Base-by-base conservation (phyloP, 1,140 invertebrate species). In the Coelopa frigida region DNA sequence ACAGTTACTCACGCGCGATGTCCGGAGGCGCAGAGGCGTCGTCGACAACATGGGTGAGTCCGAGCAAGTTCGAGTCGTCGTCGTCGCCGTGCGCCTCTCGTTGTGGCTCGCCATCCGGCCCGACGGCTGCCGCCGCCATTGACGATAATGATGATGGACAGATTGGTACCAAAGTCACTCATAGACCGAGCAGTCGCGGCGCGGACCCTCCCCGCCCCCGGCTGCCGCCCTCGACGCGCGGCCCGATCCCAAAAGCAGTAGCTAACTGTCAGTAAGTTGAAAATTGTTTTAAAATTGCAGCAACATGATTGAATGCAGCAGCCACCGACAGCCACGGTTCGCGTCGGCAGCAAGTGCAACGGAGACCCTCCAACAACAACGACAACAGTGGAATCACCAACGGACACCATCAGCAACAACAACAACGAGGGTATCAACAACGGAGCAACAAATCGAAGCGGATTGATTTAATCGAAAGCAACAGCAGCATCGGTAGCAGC, bases 101-200 rank as follows among this genome's bases (percentile, higher is more conserved):
- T 35, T 17, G 5, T 14, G n/a, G 33, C 33, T 35, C 6, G 5
- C 33, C 6, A 15, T 14, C n/a, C 33, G 18, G 59, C 61, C 61
- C 61, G 61, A 59, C 60, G 61, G 58, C 59, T 29, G n/a, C 27
- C n/a, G 27, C n/a, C 7, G 7, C n/a, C 58, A 56, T 66, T 66
- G 62, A 66, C 61, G 62, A 58, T 66, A 66, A 66, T 66, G 59
- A 66, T 65, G 62, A 66, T 65, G 62, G 62, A 66, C 62, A 66
- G 61, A 66, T 66, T 66, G 62, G 62, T 65, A 66, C 62, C 62
- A 66, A 66, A 65, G 62, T 65, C 62, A 65, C 53, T 65, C 33
- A 35, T 35, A 35, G 14, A 33, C 12, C 10, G 20, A 44, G 12
- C 10, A 27, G 31, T 18, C 27, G 27, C 8, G 8, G 27, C 27